Conservation (phyloP, 2,888 invertebrate genomes). For the Ditylenchus weischeri region DNA sequence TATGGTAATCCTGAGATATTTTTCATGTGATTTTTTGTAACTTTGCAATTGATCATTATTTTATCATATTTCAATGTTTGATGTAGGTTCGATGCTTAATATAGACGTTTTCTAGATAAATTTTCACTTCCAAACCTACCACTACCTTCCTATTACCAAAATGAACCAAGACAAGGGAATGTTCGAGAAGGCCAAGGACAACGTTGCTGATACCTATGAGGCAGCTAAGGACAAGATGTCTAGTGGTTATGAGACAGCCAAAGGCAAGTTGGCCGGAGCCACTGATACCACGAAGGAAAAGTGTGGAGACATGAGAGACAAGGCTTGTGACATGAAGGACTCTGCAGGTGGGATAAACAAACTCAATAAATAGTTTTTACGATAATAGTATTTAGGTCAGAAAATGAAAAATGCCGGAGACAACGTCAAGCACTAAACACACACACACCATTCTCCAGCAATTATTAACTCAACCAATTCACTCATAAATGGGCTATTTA, state of each 20-base stretch:
- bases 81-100: no score
- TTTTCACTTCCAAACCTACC: no score
- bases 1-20: no score
- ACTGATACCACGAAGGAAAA: constrained; percentile 1
- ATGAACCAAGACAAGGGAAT: constrained; percentile 12
- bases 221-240: constrained; percentile 4
- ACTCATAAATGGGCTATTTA: no score
- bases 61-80: no score
- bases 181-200: constrained; percentile 18
- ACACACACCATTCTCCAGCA: no score
- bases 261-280: constrained; percentile 5
- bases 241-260: constrained; percentile 7
- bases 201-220: constrained; percentile 1
- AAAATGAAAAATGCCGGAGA: constrained; percentile 4
- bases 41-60: no score
- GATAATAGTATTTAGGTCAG: not conserved
- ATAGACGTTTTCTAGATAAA: no score
- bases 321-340: constrained; percentile 5
- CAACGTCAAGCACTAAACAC: constrained; percentile 2
- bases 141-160: no score
- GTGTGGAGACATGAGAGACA: constrained; percentile 8
- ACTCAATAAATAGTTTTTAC: not conserved
- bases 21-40: no score
- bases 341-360: not conserved
- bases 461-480: no score